Evolutionary conservation across 2,113 vertebrate genomes (phyloP).

Genomic region (Clupea harengus): DNA sequence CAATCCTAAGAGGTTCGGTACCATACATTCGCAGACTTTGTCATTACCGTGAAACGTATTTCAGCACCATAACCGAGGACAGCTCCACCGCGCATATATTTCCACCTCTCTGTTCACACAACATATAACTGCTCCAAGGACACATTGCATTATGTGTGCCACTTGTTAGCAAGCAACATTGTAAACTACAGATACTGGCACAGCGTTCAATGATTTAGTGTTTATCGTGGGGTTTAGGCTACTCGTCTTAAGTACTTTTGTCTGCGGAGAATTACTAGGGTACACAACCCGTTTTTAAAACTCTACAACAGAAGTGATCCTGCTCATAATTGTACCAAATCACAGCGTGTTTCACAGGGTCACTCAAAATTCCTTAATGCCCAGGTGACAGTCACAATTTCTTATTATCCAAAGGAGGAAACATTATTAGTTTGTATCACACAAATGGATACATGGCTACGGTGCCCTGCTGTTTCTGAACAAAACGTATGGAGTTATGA

Average conservation of each 20-base stretch:
- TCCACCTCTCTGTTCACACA: neutral
- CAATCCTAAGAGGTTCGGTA: neutral
- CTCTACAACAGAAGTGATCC: neutral
- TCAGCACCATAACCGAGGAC: conserved; percentile 42
- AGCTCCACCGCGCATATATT: conserved; percentile 24
- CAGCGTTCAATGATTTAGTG: neutral
- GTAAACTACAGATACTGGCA: neutral
- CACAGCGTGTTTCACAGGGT: neutral
- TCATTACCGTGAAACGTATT: neutral
- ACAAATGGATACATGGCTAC: neutral
- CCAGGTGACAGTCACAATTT: neutral
- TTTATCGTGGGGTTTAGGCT: neutral
- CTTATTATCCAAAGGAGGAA: neutral
- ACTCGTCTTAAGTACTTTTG: neutral
- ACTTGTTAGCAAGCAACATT: conserved; percentile 17
- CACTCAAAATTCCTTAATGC: too few species aligned
- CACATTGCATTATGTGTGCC: neutral
- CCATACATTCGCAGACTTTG: neutral
- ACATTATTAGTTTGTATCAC: neutral
- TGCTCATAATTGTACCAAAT: neutral
- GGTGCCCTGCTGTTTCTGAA: neutral
- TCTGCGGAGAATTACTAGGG: neutral
- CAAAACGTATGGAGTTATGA: neutral
- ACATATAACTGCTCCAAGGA: neutral
- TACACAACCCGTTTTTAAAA: neutral